Percentiles rank a stretch among this genome's conserved stretches.
Evolutionary conservation across 2,888 invertebrate genomes (phyloP).

Genomic region (Sialis lutaria): DNA sequence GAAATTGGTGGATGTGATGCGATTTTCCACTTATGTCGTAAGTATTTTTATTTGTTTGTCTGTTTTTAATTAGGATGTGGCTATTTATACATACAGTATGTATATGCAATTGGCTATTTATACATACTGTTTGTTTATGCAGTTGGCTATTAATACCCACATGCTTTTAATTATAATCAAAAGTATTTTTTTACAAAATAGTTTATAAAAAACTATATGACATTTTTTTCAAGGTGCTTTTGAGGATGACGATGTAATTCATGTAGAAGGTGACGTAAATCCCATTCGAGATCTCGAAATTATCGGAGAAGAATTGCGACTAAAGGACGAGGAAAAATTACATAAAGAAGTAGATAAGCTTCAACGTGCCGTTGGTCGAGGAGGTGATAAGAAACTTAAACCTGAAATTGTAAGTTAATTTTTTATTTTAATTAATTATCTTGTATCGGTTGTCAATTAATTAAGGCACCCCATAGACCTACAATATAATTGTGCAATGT

Average conservation of each 20-base stretch:
- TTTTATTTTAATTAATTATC: constrained; percentile 3
- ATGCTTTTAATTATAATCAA: background rate
- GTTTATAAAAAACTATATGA: background rate
- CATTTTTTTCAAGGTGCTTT: constrained; percentile 57
- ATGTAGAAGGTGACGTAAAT: constrained; percentile 96
- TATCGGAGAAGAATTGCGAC: constrained; percentile 83
- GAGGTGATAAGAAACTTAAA: constrained; percentile 85
- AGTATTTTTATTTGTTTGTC: constrained; percentile 28
- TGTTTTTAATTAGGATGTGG: background rate
- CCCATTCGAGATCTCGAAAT: constrained; percentile 94
- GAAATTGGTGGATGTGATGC: constrained; percentile 98
- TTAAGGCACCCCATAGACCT: too few species aligned
- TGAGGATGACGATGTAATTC: constrained; percentile 94
- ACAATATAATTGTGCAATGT: too few species aligned
- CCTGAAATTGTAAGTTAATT: constrained; percentile 71
- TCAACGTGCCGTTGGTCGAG: constrained; percentile 66
- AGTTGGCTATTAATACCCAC: background rate
- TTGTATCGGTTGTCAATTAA: too few species aligned
- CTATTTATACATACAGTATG: too few species aligned
- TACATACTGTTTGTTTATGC: too few species aligned
- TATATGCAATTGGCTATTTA: too few species aligned
- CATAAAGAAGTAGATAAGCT: constrained; percentile 66
- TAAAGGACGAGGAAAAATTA: constrained; percentile 89
- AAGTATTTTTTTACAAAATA: background rate
- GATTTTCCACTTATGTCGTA: constrained; percentile 91